These are phyloP conservation scores for Tenodera sinensis DNA, from an alignment of 2,888 invertebrate species.

Conservation along the genomic window DNA sequence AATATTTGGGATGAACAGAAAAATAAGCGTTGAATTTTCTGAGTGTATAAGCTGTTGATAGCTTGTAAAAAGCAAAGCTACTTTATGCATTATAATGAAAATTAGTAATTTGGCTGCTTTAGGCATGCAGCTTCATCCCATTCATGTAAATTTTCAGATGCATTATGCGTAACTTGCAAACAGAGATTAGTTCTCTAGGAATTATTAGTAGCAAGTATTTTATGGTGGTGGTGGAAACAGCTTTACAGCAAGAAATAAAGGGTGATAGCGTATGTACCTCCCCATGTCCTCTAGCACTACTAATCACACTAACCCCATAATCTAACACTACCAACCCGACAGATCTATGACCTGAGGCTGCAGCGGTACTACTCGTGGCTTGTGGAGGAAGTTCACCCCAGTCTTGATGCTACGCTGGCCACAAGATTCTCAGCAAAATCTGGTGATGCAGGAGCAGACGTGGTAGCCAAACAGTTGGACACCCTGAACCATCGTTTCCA, in stretches of 20 bases:
- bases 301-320: constrained; percentile 48
- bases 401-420: constrained; percentile 58
- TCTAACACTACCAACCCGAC: constrained; percentile 53
- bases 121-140: not conserved
- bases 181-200: not conserved
- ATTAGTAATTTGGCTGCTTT: not conserved
- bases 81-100: not conserved
- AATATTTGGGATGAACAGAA: not conserved
- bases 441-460: constrained; percentile 59
- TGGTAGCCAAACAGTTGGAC: constrained; percentile 73
- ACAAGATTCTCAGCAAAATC: constrained; percentile 19
- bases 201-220: not conserved
- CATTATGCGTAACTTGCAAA: not conserved
- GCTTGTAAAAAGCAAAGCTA: not conserved
- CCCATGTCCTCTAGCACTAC: not conserved
- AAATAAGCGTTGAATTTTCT: not conserved
- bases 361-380: constrained; percentile 80
- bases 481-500: constrained; percentile 76
- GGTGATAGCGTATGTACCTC: constrained; percentile 9
- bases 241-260: not conserved
- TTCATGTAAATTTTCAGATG: not conserved
- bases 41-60: not conserved
- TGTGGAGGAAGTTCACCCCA: constrained; percentile 78
- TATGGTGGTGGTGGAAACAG: not conserved
- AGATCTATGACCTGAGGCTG: constrained; percentile 84